Evolutionary conservation across 2,888 invertebrate species (phyloP).

Genomic region (Calliopum simillimum): DNA sequence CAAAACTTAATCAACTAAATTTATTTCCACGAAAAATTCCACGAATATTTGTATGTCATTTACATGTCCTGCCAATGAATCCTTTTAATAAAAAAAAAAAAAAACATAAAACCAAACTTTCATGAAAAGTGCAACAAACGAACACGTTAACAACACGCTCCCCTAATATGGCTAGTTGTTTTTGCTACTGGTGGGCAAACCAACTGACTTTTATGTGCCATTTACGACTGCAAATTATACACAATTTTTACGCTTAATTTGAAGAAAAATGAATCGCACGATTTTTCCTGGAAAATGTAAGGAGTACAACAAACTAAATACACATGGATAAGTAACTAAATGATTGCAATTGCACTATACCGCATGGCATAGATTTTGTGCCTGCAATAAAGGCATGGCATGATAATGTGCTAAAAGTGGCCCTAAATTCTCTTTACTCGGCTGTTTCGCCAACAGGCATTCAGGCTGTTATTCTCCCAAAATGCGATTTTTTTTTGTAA

Average conservation of each 20-base stretch:
- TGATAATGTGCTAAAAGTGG: too few relatives aligned
- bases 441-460: too few relatives aligned
- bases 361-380: slow-evolving; percentile 13
- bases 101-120: background rate
- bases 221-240: slow-evolving; percentile 18
- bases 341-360: slow-evolving; percentile 9
- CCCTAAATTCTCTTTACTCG: too few relatives aligned
- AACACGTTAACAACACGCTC: background rate
- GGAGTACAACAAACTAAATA: background rate
- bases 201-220: background rate
- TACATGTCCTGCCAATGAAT: slow-evolving; percentile 3
- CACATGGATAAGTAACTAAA: background rate
- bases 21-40: slow-evolving; percentile 32
- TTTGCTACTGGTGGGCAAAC: background rate
- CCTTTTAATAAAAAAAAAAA: background rate
- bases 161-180: background rate
- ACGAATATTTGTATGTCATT: slow-evolving; percentile 45
- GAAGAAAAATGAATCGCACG: slow-evolving; percentile 8
- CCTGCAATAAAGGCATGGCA: background rate
- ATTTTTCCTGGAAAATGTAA: slow-evolving; percentile 17
- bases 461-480: too few relatives aligned
- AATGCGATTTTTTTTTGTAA: too few relatives aligned
- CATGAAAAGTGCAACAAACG: too few relatives aligned
- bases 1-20: too few relatives aligned
- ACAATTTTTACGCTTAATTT: slow-evolving; percentile 13